A percentile compares a stretch with the other conserved stretches of the same genome.
phyloP scores from a whole-genome alignment of 1,140 invertebrate genomes.

The Philopotamus ludificatus region DNA sequence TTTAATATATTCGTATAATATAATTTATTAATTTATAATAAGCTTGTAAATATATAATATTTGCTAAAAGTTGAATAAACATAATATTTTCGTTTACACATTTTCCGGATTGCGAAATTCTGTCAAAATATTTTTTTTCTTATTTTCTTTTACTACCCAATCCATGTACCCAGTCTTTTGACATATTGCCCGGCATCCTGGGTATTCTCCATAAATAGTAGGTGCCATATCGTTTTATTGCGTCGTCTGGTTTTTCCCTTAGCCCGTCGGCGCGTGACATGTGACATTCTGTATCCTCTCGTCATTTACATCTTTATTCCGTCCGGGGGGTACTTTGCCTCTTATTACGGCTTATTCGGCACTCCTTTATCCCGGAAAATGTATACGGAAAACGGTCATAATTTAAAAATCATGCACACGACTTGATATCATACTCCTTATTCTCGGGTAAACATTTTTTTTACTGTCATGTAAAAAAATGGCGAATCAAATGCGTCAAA shows the following conservation, averaged over 20 bases:
- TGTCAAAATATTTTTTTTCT: too few species aligned
- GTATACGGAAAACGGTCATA: too few species aligned
- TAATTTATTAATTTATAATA: too few species aligned
- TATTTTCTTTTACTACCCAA: too few species aligned
- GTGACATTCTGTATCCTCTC: slow-evolving; percentile 20
- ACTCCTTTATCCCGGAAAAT: slow-evolving; percentile 11
- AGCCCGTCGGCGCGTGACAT: slow-evolving; percentile 14
- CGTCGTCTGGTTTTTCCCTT: slow-evolving; percentile 22
- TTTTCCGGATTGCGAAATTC: too few species aligned
- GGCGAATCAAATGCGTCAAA: not conserved
- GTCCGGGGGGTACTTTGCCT: slow-evolving; percentile 21
- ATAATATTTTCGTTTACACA: too few species aligned
- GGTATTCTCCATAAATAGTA: slow-evolving; percentile 15
- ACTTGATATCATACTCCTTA: too few species aligned
- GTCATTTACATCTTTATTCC: slow-evolving; percentile 27
- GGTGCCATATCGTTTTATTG: slow-evolving; percentile 20
- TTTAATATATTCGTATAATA: too few species aligned
- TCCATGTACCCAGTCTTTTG: too few species aligned
- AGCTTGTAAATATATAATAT: too few species aligned
- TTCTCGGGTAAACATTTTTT: slow-evolving; percentile 12
- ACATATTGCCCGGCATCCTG: slow-evolving; percentile 21
- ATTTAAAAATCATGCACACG: too few species aligned
- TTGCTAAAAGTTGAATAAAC: too few species aligned
- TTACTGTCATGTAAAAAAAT: not conserved
- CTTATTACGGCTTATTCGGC: slow-evolving; percentile 21